Evolutionary conservation across 2,888 invertebrate genomes (phyloP), one percentile per base, ranked within the genome.

Genomic region (Chelonus formosanus): DNA sequence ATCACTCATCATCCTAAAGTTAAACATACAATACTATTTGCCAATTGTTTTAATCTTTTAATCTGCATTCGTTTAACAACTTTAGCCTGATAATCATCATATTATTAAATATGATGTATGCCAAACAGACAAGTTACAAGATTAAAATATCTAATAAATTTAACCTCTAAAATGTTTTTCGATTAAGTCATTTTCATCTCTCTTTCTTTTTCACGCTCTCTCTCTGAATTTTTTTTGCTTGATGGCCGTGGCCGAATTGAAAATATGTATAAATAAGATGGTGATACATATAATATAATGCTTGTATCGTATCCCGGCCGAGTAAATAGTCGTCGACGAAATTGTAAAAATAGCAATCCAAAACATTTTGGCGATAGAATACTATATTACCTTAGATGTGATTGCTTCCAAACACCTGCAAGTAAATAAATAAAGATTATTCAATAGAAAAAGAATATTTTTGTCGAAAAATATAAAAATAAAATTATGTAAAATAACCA

Each of bases 221-320:
- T 40, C 6, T 40, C 6, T 40, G 4, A 5, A 40, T 40, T 40
- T 40, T 71, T 50, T 65, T 75, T 74, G 40, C 40, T 4, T 40
- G 40, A 40, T 81, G 83, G 80, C 82, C 82, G 80, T 82, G 82
- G 81, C 82, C 81, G 80, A 76, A 75, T 82, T 82, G 76, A 78
- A 83, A 81, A 82, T 67, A 67, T 20, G 20, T 20, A 20, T 80
- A 81, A 80, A 81, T 80, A 75, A 76, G 68, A 68, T 74, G 61
- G 68, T 65, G 63, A 64, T 56, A 50, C 65, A 55, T 45, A 61
- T 52, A 56, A 43, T 7, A n/a, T 8, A 8, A 44, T 48, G 48
- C 48, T 20, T 48, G 48, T n/a, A 48, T 52, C 44, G 52, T 56
- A 61, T 67, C 67, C 68, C 63, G 57, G 65, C 63, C 60, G 53